Conservation (phyloP, 2,113 vertebrate genomes). For the Actinemys pallida region DNA sequence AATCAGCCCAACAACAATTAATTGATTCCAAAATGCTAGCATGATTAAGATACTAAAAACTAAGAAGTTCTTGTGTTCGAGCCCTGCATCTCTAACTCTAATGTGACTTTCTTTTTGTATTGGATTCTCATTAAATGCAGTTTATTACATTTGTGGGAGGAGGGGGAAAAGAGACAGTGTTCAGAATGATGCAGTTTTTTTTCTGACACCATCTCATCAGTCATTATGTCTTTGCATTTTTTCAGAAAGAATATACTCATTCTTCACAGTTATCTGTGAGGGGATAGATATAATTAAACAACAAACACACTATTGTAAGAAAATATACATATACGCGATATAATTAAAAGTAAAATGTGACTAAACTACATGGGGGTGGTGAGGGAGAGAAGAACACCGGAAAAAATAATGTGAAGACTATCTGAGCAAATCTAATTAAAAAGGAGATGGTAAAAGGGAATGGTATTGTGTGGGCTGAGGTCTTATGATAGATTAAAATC, state of each 20-base stretch:
- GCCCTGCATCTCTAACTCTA: background rate
- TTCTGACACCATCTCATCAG: background rate
- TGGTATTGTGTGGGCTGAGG: background rate
- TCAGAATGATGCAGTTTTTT: background rate
- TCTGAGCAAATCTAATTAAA: background rate
- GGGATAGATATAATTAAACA: background rate
- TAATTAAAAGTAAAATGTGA: background rate
- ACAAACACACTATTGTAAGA: background rate
- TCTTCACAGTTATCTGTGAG: background rate
- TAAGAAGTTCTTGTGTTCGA: background rate
- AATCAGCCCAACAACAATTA: conserved; percentile 11
- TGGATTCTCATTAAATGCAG: background rate
- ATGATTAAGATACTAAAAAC: background rate
- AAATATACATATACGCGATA: rapidly evolving
- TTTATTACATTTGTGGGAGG: background rate
- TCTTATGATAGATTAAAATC: background rate
- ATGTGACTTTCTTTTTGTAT: background rate
- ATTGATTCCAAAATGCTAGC: conserved; percentile 17
- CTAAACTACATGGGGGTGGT: background rate
- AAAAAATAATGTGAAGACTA: background rate
- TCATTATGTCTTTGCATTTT: background rate
- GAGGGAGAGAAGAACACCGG: background rate
- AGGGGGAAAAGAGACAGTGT: background rate
- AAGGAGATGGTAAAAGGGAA: background rate
- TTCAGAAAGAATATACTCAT: background rate